Conservation (phyloP, 1,140 invertebrate species). For the silkworm (Bombyx mori) region DNA sequence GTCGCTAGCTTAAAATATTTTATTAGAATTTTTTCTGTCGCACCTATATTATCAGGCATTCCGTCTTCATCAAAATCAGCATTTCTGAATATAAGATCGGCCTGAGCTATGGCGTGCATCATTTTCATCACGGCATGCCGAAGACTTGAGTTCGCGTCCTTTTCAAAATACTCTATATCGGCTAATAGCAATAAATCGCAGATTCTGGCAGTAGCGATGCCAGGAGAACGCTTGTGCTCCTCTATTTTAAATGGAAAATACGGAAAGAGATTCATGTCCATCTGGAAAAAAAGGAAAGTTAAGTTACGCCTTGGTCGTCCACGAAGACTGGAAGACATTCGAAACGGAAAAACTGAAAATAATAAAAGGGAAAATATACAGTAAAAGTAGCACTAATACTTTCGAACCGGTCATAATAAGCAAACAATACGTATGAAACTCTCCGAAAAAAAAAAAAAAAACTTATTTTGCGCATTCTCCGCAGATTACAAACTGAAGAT, state of each 20-base stretch:
- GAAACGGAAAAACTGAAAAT: no score
- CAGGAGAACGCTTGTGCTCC: slow-evolving; percentile 19
- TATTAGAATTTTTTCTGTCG: not conserved
- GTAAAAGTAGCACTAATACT: no score
- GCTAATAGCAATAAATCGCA: slow-evolving; percentile 53
- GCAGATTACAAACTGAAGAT: no score
- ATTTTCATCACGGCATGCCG: slow-evolving; percentile 48
- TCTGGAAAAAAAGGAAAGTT: no score
- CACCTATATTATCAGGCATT: slow-evolving; percentile 60
- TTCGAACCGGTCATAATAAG: no score
- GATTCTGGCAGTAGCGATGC: slow-evolving; percentile 40
- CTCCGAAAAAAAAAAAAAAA: no score
- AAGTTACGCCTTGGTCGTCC: no score
- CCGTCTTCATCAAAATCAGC: slow-evolving; percentile 58
- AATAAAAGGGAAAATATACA: no score
- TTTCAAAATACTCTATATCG: slow-evolving; percentile 51
- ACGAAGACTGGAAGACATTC: no score
- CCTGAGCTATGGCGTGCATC: slow-evolving; percentile 57
- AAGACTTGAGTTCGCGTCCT: slow-evolving; percentile 50
- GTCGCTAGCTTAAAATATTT: not conserved
- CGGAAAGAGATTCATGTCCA: not conserved
- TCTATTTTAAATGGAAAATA: slow-evolving; percentile 41
- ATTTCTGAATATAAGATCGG: slow-evolving; percentile 56
- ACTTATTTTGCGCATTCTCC: no score
- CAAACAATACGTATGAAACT: no score